Conservation (phyloP, 2,888 invertebrate species). For the Cataglyphis rosenhaueri region DNA sequence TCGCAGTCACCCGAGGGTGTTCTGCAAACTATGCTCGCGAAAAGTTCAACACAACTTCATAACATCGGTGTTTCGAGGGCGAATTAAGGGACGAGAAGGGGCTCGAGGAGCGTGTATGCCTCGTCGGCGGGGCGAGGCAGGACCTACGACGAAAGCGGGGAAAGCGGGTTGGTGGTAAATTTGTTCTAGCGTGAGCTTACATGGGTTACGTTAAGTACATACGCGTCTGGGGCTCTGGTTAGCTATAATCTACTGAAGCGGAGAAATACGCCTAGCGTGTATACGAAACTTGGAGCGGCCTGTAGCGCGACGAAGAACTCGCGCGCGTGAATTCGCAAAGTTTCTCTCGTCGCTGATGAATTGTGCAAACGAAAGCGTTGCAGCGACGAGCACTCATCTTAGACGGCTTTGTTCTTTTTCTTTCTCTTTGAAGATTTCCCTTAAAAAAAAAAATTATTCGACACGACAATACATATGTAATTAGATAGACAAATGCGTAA, state of each 20-base stretch:
- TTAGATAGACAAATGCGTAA: background rate
- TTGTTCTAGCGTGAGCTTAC: conserved; percentile 86
- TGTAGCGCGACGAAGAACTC: conserved; percentile 59
- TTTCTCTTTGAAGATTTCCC: background rate
- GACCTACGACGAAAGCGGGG: conserved; percentile 39
- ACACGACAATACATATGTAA: background rate
- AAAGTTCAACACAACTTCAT: conserved; percentile 86
- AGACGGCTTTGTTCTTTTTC: background rate
- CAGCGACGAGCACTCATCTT: background rate
- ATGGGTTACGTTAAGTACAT: conserved; percentile 85
- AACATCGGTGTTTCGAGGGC: conserved; percentile 80
- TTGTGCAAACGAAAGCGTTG: conserved; percentile 12
- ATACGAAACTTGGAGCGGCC: conserved; percentile 66
- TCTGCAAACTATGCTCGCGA: conserved; percentile 84
- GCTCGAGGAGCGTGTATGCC: conserved; percentile 73
- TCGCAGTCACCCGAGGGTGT: conserved; percentile 80
- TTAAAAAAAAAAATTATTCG: background rate
- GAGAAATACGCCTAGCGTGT: conserved; percentile 62
- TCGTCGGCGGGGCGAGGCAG: conserved; percentile 66
- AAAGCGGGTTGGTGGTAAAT: conserved; percentile 77
- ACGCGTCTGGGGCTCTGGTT: conserved; percentile 83
- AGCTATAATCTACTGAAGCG: conserved; percentile 76
- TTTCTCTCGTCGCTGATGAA: background rate
- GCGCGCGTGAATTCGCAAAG: conserved; percentile 48
- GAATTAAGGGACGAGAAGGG: conserved; percentile 76